These are phyloP conservation scores for Drosophila busckii DNA, from an alignment of 1,140 invertebrate genomes.

Conservation along the genomic window DNA sequence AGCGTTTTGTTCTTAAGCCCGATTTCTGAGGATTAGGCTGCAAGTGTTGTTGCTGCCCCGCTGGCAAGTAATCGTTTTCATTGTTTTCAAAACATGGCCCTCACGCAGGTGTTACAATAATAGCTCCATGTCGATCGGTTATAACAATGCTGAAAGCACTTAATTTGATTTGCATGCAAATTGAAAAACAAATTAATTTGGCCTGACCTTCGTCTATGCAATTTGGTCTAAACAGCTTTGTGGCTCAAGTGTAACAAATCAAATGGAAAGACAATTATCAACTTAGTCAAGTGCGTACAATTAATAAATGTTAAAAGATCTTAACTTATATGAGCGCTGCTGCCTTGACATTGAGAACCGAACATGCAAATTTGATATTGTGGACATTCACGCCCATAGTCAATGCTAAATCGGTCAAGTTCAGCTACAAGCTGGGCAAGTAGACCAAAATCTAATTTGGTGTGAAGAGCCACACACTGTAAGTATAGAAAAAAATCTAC, in stretches of 20 bases:
- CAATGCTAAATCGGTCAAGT: slow-evolving; percentile 61
- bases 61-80: too few relatives aligned
- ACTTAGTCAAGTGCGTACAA: not conserved
- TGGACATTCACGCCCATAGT: slow-evolving; percentile 26
- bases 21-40: slow-evolving; percentile 3
- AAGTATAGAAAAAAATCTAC: slow-evolving; percentile 41
- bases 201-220: slow-evolving; percentile 40
- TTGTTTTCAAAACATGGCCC: slow-evolving; percentile 22
- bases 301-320: not conserved
- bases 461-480: slow-evolving; percentile 33
- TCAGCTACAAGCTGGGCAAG: slow-evolving; percentile 36
- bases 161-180: slow-evolving; percentile 56
- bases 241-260: slow-evolving; percentile 14
- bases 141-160: slow-evolving; percentile 12
- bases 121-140: slow-evolving; percentile 12
- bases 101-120: slow-evolving; percentile 33
- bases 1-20: slow-evolving; percentile 12
- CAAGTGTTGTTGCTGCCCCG: too few relatives aligned
- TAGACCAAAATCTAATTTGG: slow-evolving; percentile 18
- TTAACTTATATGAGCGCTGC: slow-evolving; percentile 7
- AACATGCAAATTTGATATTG: too few relatives aligned
- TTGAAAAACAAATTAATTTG: slow-evolving; percentile 36
- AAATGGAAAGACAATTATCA: not conserved
- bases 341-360: not conserved
- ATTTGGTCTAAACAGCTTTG: slow-evolving; percentile 18